Conservation (phyloP, 2,888 invertebrate genomes). For the Hyposoter dolosus region DNA sequence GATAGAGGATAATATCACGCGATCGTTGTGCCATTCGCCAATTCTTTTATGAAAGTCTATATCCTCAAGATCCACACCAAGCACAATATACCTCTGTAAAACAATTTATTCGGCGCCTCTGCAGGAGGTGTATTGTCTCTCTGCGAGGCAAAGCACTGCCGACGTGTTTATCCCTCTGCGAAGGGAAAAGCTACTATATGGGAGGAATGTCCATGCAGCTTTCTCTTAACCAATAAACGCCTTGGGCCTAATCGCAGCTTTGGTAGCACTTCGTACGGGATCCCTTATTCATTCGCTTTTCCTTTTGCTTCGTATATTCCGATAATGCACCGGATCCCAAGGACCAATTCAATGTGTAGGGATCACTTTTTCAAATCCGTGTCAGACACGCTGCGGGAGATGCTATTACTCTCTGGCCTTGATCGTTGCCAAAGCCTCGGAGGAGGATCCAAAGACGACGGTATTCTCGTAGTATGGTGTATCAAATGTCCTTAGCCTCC, state of each 20-base stretch:
- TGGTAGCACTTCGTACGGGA: neutral
- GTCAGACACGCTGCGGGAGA: slow-evolving; percentile 8
- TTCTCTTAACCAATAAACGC: slow-evolving; percentile 27
- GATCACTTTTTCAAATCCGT: neutral
- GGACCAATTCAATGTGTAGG: neutral
- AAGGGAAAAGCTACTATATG: slow-evolving; percentile 28
- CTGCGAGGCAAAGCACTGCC: slow-evolving; percentile 73
- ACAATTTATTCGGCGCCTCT: slow-evolving; percentile 80
- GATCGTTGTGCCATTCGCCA: slow-evolving; percentile 41
- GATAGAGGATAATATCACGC: slow-evolving; percentile 66
- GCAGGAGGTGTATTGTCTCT: slow-evolving; percentile 80
- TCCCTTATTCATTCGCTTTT: neutral
- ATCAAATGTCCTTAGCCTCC: neutral
- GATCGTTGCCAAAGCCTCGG: neutral
- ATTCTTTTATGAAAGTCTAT: slow-evolving; percentile 42
- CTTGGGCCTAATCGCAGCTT: neutral
- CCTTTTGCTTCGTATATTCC: neutral
- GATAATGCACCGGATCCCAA: slow-evolving; percentile 13
- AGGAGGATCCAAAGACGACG: neutral
- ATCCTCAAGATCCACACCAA: slow-evolving; percentile 33
- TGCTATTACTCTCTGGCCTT: slow-evolving; percentile 7
- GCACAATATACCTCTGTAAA: slow-evolving; percentile 70
- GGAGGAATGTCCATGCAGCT: slow-evolving; percentile 12
- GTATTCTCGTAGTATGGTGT: neutral
- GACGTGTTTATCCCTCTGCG: slow-evolving; percentile 67